Base-by-base conservation (phyloP, 2,113 vertebrate genomes). In the Aspiorhynchus laticeps region DNA sequence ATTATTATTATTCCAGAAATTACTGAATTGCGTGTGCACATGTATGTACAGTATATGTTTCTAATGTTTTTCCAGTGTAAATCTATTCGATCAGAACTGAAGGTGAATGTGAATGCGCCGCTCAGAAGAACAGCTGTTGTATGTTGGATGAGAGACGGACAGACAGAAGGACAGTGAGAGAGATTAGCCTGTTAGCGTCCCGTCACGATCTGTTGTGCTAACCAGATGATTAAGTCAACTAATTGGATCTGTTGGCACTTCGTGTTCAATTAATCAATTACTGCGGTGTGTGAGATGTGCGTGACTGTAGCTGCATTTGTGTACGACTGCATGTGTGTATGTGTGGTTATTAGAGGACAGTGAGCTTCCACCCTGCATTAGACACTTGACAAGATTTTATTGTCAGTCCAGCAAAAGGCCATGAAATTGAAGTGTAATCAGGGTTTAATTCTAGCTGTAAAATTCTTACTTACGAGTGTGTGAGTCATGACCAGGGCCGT, bases 381-480 rank as follows among this genome's bases (percentile, higher is more conserved):
- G 59, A 85, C 48, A 26, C 87, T 89, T 21, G 43, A 87, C 69
- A 61, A 87, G 41, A 67, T 92, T 88, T 88, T 86, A 92, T 92
- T 87, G 91, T 90, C 33, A 88, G 36, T 89, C 87, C 90, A 91
- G 91, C 91, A 90, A 92, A 92, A 91, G 87, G 92, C 89, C 88
- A 84, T 94, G 93, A 94, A 94, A 93, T 94, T 91, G 93, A 94
- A 94, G 90, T 91, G 92, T 93, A 94, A 94, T 94, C 91, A 91
- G 88, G 92, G 92, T 95, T 93, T 93, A 94, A 95, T 95, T 93
- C 92, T 5, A 87, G 90, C 89, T 86, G 87, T 89, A 84, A 90
- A 91, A 88, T 86, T 86, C 4, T 51, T 11, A 15, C 53, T 80
- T 15, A 38, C n/a, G 24, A 41, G 38, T 24, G 51, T 33, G n/a